Evolutionary conservation across 2,888 invertebrate species (phyloP).

Genomic region (Byasa hedistus): DNA sequence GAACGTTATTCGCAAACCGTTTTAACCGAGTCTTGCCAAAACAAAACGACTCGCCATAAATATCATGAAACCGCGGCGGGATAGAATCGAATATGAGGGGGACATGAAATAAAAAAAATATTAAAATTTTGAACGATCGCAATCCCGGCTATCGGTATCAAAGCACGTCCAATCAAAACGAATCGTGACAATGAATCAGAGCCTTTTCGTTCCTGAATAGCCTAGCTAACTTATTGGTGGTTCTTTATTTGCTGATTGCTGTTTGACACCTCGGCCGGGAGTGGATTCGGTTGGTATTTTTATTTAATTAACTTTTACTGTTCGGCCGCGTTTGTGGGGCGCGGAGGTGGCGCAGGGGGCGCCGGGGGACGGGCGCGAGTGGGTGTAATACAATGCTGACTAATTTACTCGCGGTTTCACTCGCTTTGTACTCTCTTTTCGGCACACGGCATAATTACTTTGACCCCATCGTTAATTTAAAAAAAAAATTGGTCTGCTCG

Average conservation of each 20-base stretch:
- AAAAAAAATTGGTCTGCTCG: conserved; percentile 9
- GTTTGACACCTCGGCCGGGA: conserved; percentile 68
- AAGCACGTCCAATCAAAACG: conserved; percentile 79
- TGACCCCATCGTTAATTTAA: conserved; percentile 20
- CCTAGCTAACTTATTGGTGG: conserved; percentile 73
- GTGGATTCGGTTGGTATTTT: conserved; percentile 66
- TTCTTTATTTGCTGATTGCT: conserved; percentile 76
- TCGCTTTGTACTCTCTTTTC: conserved; percentile 52
- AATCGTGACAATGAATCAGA: conserved; percentile 77
- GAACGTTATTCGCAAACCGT: conserved; percentile 47
- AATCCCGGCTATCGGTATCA: conserved; percentile 77
- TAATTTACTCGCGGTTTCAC: conserved; percentile 66
- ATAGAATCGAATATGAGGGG: conserved; percentile 71
- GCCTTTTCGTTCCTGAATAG: conserved; percentile 74
- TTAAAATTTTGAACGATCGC: conserved; percentile 71
- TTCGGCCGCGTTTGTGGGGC: conserved; percentile 52
- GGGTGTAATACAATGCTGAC: conserved; percentile 62
- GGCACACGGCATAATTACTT: conserved; percentile 33
- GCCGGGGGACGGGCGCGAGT: conserved; percentile 40
- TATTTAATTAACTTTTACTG: conserved; percentile 70
- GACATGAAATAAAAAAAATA: conserved; percentile 59
- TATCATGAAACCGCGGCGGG: conserved; percentile 65
- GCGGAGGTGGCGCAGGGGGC: conserved; percentile 42
- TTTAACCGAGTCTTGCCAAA: conserved; percentile 48
- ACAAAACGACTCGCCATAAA: conserved; percentile 69